These are phyloP conservation scores for Terrapene triunguis DNA, from an alignment of 2,113 vertebrate species.

Conservation along the genomic window DNA sequence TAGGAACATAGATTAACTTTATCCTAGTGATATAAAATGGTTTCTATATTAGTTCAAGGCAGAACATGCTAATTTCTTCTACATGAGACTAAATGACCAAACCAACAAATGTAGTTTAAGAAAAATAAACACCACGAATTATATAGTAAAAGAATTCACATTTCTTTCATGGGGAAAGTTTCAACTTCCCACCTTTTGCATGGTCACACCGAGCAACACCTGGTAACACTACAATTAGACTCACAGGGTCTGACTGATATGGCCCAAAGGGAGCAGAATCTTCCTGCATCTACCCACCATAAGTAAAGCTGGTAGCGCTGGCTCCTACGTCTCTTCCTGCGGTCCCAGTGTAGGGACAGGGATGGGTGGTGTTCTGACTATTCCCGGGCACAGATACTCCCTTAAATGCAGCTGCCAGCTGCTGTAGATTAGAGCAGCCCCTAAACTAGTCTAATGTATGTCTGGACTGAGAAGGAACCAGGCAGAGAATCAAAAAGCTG, in stretches of 20 bases:
- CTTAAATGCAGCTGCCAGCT: neutral
- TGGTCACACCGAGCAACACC: neutral
- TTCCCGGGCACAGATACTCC: neutral
- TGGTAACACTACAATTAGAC: neutral
- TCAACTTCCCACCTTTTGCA: neutral
- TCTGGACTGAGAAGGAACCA: neutral
- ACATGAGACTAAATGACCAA: neutral
- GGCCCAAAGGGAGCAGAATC: neutral
- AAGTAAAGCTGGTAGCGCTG: neutral
- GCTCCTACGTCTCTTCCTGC: neutral
- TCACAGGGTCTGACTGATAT: neutral
- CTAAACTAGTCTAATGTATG: neutral
- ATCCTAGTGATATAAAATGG: neutral
- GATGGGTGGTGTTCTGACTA: neutral
- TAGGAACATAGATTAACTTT: slow-evolving; percentile 34
- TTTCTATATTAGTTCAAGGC: slow-evolving; percentile 36
- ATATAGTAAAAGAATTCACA: slow-evolving; percentile 15
- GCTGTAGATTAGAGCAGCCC: neutral
- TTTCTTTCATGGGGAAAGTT: neutral
- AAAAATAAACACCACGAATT: neutral
- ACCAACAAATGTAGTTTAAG: neutral
- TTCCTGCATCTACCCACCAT: neutral
- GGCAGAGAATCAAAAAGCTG: neutral
- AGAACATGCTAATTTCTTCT: slow-evolving; percentile 16
- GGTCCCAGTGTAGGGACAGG: neutral